Base-by-base conservation (phyloP, 2,888 invertebrate genomes). In the Ganaspis brasiliensis region DNA sequence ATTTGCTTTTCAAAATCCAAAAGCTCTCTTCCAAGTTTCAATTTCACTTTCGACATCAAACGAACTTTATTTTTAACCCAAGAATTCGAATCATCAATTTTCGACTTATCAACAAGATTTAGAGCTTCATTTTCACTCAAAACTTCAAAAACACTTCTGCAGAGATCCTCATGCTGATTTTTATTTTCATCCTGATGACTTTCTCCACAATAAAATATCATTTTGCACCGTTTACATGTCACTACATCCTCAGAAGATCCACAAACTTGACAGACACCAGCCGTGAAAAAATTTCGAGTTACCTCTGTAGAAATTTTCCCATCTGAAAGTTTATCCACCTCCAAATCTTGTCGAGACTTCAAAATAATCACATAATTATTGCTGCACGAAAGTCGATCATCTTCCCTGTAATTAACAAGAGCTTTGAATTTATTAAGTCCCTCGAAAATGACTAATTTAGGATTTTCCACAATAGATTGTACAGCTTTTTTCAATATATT, bases 21-120 rank as follows among this genome's bases (percentile, higher is more conserved):
- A 31, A 31, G 31, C 31, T 31, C 31, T 31, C 31, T 31, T 31
- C 31, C 31, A 31, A 31, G 31, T 31, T 31, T 31, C 31, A 6
- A 4, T 6, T 74, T 76, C 14, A 81, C 78, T 5, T 83, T 12
- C 16, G 84, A 72, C 81, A 85, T 84, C 2, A 87, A 74, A 59
- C 83, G 84, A 49, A 80, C 79, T 74, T 85, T 88, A 8, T 71
- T 70, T 24, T 73, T 67, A 2, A 74, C 16, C 84, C 87, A 87
- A 12, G 73, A 56, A 52, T 81, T 63, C 21, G 40, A 40, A 56
- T 40, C 63, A 6, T 26, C 6, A 61, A 75, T 72, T 0, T 56
- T 21, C 14, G 19, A 10, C 10, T 74, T 63, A 45, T 71, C 67
- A 67, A 81, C 76, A 57, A 80, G 19, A 12, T 26, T 55, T 14